Evolutionary conservation across 53 echinoderm and acorn worm genomes (phyloP), one percentile per base, ranked within the genome.

Genomic region (Patiria pectinifera): DNA sequence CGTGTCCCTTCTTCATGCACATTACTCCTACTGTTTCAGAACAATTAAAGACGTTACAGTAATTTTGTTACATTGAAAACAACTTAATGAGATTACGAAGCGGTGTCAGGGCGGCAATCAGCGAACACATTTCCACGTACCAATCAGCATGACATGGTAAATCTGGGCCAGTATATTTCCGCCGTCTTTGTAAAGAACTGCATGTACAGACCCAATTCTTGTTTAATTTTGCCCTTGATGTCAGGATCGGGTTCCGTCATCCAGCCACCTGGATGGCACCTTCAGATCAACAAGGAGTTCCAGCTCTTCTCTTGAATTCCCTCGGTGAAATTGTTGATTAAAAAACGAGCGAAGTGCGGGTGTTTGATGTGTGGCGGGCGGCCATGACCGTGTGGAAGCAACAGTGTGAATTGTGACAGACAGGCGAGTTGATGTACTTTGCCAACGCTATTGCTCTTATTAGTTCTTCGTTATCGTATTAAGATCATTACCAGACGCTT

Each of bases 251-350:
- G 24, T 74, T 74, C 8, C 74, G 23, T 23, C 43, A 35, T 25
- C 83, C 25, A 14, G 47, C n/a, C 85, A 85, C 69, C 85, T 85
- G 85, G 84, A 19, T 45, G 69, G 45, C 85, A 85, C 69, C 16
- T 85, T 45, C 7, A 19, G 46, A 45, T 85, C 85, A 85, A 85
- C 71, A 71, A 85, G 0, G 15, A n/a, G 19, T 45, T 70, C 18
- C 46, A 78, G 71, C 70, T 46, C 21, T 24, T 61, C 53, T 19
- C 2, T n/a, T 9, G 11, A 45, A 22, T 47, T 59, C 69, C 46
- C 70, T 18, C 46, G 70, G 69, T 43, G 21, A 23, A 18, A 46
- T 25, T 48, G 46, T 47, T 71, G 24, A 69, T 85, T 85, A 71
- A 47, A 85, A 85, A 85, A 74, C 74, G 24, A 74, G 9, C 22